Percentiles rank a stretch among this genome's conserved stretches.
phyloP scores from a whole-genome alignment of 2,888 invertebrate species.

The Anoncus sp. region DNA sequence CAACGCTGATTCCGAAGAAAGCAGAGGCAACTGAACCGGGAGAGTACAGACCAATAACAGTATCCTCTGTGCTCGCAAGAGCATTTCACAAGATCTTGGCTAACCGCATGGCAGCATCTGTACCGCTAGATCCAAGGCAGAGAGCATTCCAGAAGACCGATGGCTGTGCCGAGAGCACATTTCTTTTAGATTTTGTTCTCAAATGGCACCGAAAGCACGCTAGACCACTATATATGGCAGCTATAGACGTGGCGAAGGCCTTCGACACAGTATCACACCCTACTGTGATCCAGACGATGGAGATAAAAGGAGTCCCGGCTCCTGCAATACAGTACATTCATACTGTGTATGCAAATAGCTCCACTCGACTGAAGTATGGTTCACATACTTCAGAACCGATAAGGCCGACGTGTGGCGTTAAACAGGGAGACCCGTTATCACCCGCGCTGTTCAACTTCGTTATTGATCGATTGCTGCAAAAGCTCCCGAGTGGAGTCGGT shows the following conservation, averaged over 20 bases:
- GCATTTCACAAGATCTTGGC: slow-evolving; percentile 61
- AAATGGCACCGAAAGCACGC: slow-evolving; percentile 31
- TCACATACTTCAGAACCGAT: slow-evolving; percentile 10
- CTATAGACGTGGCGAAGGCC: slow-evolving; percentile 56
- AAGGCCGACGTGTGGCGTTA: slow-evolving; percentile 37
- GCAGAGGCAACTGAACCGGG: slow-evolving; percentile 39
- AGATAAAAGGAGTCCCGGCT: background rate
- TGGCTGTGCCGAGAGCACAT: slow-evolving; percentile 62
- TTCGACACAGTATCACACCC: slow-evolving; percentile 57
- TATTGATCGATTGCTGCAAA: slow-evolving; percentile 46
- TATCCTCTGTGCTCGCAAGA: slow-evolving; percentile 54
- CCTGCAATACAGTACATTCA: background rate
- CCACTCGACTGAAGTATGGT: slow-evolving; percentile 33
- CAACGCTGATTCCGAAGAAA: slow-evolving; percentile 66
- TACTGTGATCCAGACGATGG: background rate
- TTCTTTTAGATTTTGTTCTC: slow-evolving; percentile 54
- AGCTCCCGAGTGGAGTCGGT: slow-evolving; percentile 12
- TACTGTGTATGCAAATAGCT: slow-evolving; percentile 24
- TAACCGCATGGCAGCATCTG: background rate
- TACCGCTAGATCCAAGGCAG: slow-evolving; percentile 57
- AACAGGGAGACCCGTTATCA: slow-evolving; percentile 65
- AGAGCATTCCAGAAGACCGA: slow-evolving; percentile 61
- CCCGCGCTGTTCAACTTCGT: slow-evolving; percentile 62
- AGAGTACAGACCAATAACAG: slow-evolving; percentile 66
- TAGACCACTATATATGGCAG: slow-evolving; percentile 57